Conservation (phyloP, 2,113 vertebrate species). For the Myotis brandtii region DNA sequence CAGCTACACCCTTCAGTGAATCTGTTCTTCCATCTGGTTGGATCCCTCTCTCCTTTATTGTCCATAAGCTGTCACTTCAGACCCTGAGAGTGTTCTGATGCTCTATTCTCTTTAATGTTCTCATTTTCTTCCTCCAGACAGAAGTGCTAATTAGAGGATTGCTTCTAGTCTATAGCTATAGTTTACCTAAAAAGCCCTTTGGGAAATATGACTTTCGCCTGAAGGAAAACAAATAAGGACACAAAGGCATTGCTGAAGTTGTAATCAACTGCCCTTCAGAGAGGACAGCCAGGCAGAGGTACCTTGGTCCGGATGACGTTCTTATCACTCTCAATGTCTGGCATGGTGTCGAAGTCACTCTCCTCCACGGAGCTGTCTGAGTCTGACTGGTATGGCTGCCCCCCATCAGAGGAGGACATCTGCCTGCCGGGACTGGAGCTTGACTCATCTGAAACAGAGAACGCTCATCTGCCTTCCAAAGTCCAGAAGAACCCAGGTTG, state of each 20-base stretch:
- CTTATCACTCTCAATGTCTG: slow-evolving; percentile 89
- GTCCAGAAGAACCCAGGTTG: neutral
- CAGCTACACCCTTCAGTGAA: neutral
- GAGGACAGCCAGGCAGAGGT: neutral
- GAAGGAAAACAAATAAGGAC: neutral
- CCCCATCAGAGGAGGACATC: slow-evolving; percentile 69
- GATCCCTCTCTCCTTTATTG: neutral
- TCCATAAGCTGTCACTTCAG: neutral
- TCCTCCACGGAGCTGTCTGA: slow-evolving; percentile 90
- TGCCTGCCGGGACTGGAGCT: slow-evolving; percentile 81
- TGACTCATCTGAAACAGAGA: slow-evolving; percentile 85
- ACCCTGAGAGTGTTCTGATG: neutral
- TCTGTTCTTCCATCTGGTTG: neutral
- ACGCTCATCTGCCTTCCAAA: neutral
- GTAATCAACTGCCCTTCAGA: neutral
- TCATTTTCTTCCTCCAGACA: neutral
- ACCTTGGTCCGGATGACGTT: slow-evolving; percentile 90
- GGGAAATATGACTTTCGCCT: neutral
- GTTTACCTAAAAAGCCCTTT: neutral
- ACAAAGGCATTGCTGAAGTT: neutral
- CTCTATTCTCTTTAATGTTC: neutral
- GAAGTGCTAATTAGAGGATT: neutral
- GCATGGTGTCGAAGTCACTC: slow-evolving; percentile 89
- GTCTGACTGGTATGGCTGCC: slow-evolving; percentile 79
- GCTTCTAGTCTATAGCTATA: neutral